phyloP scores from a whole-genome alignment of 2,888 invertebrate species.

The Lasioglossum malachurum region DNA sequence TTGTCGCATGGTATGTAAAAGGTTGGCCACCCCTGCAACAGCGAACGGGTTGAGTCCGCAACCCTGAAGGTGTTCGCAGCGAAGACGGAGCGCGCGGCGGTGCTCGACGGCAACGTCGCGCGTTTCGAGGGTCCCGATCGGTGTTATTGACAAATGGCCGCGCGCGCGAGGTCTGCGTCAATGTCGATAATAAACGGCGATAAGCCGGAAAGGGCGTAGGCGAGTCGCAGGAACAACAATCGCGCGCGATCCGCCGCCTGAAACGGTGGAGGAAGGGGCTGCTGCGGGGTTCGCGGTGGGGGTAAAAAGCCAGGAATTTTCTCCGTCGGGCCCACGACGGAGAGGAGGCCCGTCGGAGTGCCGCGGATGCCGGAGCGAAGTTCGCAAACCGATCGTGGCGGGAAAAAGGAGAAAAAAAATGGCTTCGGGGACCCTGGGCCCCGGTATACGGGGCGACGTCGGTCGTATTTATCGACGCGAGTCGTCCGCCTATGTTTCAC shows the following conservation, averaged over 20 bases:
- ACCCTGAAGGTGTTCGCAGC: background rate
- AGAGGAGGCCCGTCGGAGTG: conserved; percentile 59
- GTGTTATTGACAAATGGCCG: conserved; percentile 37
- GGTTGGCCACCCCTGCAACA: too few relatives aligned
- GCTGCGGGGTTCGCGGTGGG: background rate
- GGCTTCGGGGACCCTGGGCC: background rate
- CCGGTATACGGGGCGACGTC: conserved; percentile 72
- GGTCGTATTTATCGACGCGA: conserved; percentile 79
- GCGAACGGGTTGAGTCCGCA: background rate
- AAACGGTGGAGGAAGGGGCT: background rate
- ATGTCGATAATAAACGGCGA: conserved; percentile 44
- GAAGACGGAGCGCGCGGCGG: background rate
- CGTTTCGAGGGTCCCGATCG: background rate
- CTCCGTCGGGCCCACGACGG: conserved; percentile 30
- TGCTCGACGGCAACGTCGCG: background rate
- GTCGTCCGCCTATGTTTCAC: conserved; percentile 55
- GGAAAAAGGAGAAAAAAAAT: conserved; percentile 42
- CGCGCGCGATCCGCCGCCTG: background rate
- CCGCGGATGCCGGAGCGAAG: conserved; percentile 71
- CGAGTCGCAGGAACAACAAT: conserved; percentile 15
- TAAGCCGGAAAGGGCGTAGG: conserved; percentile 47
- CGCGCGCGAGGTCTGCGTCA: conserved; percentile 22
- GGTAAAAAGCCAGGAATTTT: conserved; percentile 75
- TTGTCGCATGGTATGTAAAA: too few relatives aligned
- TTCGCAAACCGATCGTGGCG: conserved; percentile 69